These are phyloP conservation scores for Tachina lurida DNA, from an alignment of 2,888 invertebrate genomes.

Conservation along the genomic window DNA sequence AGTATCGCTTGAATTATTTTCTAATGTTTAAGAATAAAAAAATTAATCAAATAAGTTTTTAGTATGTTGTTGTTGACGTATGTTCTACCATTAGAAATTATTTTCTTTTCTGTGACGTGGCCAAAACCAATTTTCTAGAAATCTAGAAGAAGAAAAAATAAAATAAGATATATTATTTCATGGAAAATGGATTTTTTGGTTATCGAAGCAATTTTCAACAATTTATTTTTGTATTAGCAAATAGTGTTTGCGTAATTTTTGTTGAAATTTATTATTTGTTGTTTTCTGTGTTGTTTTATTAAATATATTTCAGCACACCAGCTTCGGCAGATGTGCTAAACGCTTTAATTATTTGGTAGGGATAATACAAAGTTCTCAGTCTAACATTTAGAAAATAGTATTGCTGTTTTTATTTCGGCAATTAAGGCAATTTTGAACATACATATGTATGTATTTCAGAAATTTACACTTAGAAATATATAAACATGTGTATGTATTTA, in stretches of 20 bases:
- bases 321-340: slow-evolving; percentile 28
- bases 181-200: slow-evolving; percentile 37
- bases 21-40: neutral
- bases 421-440: slow-evolving; percentile 5
- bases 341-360: neutral
- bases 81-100: neutral
- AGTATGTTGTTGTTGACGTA: too few relatives aligned
- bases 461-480: neutral
- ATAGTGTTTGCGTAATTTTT: slow-evolving; percentile 47
- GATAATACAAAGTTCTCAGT: slow-evolving; percentile 5
- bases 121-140: neutral
- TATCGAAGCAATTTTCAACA: slow-evolving; percentile 23
- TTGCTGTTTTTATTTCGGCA: slow-evolving; percentile 33
- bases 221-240: slow-evolving; percentile 53
- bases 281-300: slow-evolving; percentile 18
- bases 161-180: slow-evolving; percentile 1
- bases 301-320: too few relatives aligned
- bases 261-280: slow-evolving; percentile 45
- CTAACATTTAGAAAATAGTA: slow-evolving; percentile 12
- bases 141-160: neutral
- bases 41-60: neutral
- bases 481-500: too few relatives aligned
- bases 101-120: neutral
- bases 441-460: too few relatives aligned
- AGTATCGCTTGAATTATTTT: too few relatives aligned